These are phyloP conservation scores for Sakesphorus luctuosus DNA, from an alignment of 2,113 vertebrate species.

Conservation along the genomic window DNA sequence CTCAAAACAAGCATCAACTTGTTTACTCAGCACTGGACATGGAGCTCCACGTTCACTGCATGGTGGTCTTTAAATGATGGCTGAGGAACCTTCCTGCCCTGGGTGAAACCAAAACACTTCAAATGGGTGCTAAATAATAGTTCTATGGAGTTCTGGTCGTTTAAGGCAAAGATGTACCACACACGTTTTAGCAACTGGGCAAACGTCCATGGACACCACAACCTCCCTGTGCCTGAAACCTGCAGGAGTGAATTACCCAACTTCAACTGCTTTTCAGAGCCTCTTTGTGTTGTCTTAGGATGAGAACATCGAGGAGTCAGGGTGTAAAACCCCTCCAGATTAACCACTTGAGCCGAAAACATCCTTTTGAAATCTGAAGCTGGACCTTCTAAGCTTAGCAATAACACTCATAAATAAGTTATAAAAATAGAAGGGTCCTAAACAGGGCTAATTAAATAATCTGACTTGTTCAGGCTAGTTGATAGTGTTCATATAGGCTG, in stretches of 20 bases:
- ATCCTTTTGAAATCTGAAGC: not conserved
- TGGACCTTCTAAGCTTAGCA: not conserved
- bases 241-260: not conserved
- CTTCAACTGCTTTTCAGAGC: not conserved
- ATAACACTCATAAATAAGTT: not conserved
- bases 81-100: not conserved
- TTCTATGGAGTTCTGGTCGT: not conserved
- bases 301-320: not conserved
- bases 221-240: not conserved
- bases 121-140: not conserved
- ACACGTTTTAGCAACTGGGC: not conserved
- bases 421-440: conserved; percentile 44
- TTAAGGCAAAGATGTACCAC: not conserved
- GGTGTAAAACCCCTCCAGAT: not conserved
- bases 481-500: conserved; percentile 9
- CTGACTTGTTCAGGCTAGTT: conserved; percentile 17
- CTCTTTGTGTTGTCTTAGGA: not conserved
- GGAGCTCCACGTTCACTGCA: not conserved
- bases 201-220: not conserved
- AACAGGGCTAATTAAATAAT: conserved; percentile 52
- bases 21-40: not conserved
- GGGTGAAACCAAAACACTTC: not conserved
- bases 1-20: not conserved
- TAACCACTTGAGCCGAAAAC: not conserved
- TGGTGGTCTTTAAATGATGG: not conserved